A percentile compares a stretch with the other conserved stretches of the same genome.
phyloP scores from a whole-genome alignment of 2,797 vertebrate species.

The Monodelphis domestica region DNA sequence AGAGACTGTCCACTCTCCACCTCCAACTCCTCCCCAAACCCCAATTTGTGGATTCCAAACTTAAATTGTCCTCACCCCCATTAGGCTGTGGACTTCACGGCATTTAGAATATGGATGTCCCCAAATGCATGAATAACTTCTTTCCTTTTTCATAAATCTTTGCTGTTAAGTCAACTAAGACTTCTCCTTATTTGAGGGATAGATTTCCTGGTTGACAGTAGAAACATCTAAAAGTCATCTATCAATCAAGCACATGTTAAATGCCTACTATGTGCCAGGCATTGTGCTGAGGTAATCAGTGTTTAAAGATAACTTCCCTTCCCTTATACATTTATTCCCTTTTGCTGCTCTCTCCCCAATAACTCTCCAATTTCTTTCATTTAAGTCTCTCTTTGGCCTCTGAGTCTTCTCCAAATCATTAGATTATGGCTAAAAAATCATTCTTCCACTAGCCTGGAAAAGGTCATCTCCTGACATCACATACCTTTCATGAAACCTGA shows the following conservation, averaged over 20 bases:
- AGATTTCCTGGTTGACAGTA: too few species aligned
- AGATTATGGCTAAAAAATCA: not conserved
- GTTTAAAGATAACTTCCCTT: not conserved
- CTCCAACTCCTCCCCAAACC: too few species aligned
- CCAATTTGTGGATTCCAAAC: too few species aligned
- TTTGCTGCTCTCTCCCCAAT: not conserved
- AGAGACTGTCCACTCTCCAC: too few species aligned
- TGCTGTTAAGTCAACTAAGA: too few species aligned
- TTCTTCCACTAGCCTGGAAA: not conserved
- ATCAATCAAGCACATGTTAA: not conserved
- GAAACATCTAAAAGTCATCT: not conserved
- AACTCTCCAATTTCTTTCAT: not conserved
- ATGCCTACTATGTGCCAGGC: not conserved
- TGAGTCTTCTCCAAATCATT: too few species aligned
- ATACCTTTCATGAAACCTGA: not conserved
- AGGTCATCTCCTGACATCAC: not conserved
- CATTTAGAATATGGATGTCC: too few species aligned
- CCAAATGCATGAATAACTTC: too few species aligned
- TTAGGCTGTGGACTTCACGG: too few species aligned
- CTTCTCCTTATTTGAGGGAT: too few species aligned
- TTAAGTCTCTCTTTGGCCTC: not conserved
- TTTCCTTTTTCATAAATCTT: too few species aligned
- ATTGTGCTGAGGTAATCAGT: not conserved
- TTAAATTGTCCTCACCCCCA: too few species aligned
- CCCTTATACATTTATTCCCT: not conserved